Percentiles rank a stretch among this genome's conserved stretches.
These are phyloP conservation scores for Cheilosia vernalis DNA, from an alignment of 2,888 invertebrate species.

Conservation along the genomic window DNA sequence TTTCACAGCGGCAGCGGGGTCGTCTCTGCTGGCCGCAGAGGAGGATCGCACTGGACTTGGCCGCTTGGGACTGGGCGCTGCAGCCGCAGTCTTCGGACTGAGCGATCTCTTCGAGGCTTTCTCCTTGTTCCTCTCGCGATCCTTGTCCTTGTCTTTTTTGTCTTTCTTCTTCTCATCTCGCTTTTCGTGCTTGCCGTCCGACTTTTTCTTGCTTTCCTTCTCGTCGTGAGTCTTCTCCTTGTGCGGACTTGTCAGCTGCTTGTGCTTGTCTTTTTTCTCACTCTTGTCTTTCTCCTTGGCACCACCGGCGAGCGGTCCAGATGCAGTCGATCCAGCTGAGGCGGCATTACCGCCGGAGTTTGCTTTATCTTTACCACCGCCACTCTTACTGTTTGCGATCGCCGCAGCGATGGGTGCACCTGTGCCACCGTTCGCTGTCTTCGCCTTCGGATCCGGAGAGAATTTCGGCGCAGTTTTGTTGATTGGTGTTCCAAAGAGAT, in stretches of 20 bases:
- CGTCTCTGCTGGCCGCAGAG: slow-evolving; percentile 62
- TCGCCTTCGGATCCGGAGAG: slow-evolving; percentile 78
- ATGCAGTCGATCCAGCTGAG: slow-evolving; percentile 32
- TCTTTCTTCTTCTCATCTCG: slow-evolving; percentile 84
- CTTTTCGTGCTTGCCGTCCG: slow-evolving; percentile 83
- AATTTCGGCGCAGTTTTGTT: slow-evolving; percentile 87
- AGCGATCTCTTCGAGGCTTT: slow-evolving; percentile 84
- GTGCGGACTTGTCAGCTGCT: slow-evolving; percentile 85
- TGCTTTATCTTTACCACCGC: slow-evolving; percentile 56
- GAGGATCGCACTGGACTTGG: slow-evolving; percentile 72
- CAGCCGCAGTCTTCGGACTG: slow-evolving; percentile 79
- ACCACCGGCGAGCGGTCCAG: slow-evolving; percentile 59
- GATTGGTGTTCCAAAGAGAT: slow-evolving; percentile 92
- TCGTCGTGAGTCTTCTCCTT: slow-evolving; percentile 84
- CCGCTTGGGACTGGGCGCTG: slow-evolving; percentile 69
- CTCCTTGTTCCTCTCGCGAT: slow-evolving; percentile 84
- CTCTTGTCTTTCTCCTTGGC: slow-evolving; percentile 83
- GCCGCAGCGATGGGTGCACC: slow-evolving; percentile 37
- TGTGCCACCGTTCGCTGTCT: slow-evolving; percentile 63
- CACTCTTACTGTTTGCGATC: slow-evolving; percentile 36
- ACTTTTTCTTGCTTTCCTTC: slow-evolving; percentile 82
- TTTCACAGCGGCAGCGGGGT: slow-evolving; percentile 35
- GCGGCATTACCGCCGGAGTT: slow-evolving; percentile 15
- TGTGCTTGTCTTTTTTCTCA: slow-evolving; percentile 85
- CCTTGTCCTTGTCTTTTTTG: slow-evolving; percentile 84